phyloP scores from a whole-genome alignment of 2,797 vertebrate genomes.

The Pseudochirops cupreus region DNA sequence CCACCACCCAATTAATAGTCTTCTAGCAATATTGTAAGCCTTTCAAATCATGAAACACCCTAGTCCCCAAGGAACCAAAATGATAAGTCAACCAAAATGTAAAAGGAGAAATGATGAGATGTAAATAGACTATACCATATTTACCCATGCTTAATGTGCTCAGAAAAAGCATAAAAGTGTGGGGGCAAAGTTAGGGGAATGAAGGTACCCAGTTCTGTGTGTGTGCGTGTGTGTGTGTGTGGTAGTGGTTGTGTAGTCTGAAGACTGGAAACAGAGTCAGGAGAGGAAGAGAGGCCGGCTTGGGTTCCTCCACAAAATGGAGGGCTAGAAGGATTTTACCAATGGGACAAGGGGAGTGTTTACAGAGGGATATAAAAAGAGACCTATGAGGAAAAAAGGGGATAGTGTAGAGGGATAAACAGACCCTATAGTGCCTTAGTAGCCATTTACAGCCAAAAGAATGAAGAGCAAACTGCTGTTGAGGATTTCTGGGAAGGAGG shows the following conservation, averaged over 20 bases:
- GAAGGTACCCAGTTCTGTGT: neutral
- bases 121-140: neutral
- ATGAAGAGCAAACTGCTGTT: neutral
- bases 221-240: too few species aligned
- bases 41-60: neutral
- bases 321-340: neutral
- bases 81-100: neutral
- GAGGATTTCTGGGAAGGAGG: neutral
- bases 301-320: neutral
- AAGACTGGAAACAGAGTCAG: neutral
- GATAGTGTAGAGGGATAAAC: neutral
- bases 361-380: neutral
- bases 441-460: neutral
- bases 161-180: neutral
- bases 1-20: neutral
- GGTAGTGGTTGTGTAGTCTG: neutral
- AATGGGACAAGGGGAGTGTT: neutral
- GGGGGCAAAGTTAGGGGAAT: neutral
- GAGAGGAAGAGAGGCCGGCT: neutral
- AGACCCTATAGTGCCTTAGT: neutral
- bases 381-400: neutral
- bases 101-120: neutral
- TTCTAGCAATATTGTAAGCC: neutral
- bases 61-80: neutral
- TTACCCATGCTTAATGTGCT: neutral